A percentile compares a stretch with the other conserved stretches of the same genome.
These are phyloP conservation scores for Malurus cyaneus DNA, from an alignment of 2,113 vertebrate species.

Conservation along the genomic window DNA sequence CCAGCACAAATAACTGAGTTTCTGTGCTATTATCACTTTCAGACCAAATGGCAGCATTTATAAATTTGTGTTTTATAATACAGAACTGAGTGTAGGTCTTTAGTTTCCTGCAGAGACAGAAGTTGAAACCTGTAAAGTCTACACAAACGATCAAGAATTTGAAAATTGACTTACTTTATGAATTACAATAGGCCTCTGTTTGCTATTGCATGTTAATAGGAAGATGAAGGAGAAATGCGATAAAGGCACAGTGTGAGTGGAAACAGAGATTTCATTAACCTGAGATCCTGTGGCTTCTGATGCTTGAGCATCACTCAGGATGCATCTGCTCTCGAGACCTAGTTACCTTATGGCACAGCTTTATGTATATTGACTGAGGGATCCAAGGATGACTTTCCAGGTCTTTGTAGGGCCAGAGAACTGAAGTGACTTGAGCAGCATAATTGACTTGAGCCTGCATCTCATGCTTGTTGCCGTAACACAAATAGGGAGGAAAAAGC, in stretches of 20 bases:
- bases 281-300: slow-evolving; percentile 23
- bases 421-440: neutral
- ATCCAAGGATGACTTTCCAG: neutral
- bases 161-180: slow-evolving; percentile 25
- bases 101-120: slow-evolving; percentile 41
- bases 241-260: slow-evolving; percentile 1
- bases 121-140: slow-evolving; percentile 37
- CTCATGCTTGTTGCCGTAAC: neutral
- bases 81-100: slow-evolving; percentile 28
- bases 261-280: slow-evolving; percentile 38
- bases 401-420: neutral
- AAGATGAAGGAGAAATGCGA: slow-evolving; percentile 14
- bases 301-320: neutral
- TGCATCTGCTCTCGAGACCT: neutral
- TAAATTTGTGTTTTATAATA: slow-evolving; percentile 48
- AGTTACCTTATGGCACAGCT: neutral
- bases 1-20: neutral
- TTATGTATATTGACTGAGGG: neutral
- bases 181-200: slow-evolving; percentile 16
- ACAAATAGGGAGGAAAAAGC: neutral
- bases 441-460: neutral
- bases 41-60: slow-evolving; percentile 35
- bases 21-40: neutral
- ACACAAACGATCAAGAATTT: slow-evolving; percentile 41
- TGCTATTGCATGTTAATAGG: slow-evolving; percentile 48